Evolutionary conservation across 2,113 vertebrate genomes (phyloP), one percentile per base, ranked within the genome.

Genomic region (Petromus typicus): DNA sequence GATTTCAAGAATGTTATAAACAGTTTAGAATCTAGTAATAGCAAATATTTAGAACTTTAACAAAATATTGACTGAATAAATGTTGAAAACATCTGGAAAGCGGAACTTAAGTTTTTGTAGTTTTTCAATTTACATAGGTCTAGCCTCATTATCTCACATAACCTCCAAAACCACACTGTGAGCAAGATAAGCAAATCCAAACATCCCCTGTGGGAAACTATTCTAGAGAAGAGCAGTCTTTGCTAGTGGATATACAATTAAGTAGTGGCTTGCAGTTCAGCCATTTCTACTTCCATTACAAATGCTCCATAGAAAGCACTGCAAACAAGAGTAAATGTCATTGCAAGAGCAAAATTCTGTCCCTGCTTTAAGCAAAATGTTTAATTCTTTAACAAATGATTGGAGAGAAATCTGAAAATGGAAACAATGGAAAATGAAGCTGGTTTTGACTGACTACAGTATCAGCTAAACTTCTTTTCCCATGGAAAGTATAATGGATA

Each of bases 321-420:
- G 57, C 48, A 57, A 84, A n/a, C 66, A 37, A 92, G 37, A 80
- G 63, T 56, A 94, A n/a, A 22, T 1, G 40, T 59, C 32, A 75
- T 75, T 59, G 89, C 25, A 10, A 80, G 27, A 87, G 37, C 34
- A 20, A 83, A 48, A 61, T 13, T 57, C 54, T 71, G 25, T 34
- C 40, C 27, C 22, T 66, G 13, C 9, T 59, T 43, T 32, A 79
- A 78, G 37, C 25, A 51, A 51, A 51, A 25, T 45, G 88, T 63
- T 80, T 73, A 94, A 76, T 43, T 40, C 56, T 69, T 59, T 94
- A 5, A 67, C 79, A 30, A 96, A 91, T 63, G 63, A 7, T n/a
- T 23, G 67, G 51, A 96, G 22, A 3, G 20, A 91, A 96, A 84
- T 78, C 20, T 92, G n/a, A 96, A 96, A 93, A 20, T 59, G n/a